Evolutionary conservation across 2,888 invertebrate genomes (phyloP).

Genomic region (Antheraea assamensis): DNA sequence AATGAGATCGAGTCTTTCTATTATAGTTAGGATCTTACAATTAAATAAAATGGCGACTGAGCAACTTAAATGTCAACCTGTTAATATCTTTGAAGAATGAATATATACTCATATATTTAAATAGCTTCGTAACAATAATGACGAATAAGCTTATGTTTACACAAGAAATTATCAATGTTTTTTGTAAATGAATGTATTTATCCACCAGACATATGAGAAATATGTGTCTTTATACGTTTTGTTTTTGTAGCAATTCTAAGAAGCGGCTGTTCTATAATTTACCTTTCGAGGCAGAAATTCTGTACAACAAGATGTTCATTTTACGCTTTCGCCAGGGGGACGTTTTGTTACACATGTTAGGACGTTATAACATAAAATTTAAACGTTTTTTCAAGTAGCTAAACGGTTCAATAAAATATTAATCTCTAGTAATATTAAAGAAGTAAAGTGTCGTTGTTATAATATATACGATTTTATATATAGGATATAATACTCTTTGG

Average conservation of each 20-base stretch:
- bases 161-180: conserved; percentile 31
- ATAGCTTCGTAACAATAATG: background rate
- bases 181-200: conserved; percentile 40
- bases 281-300: conserved; percentile 51
- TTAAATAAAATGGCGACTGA: no score
- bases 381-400: background rate
- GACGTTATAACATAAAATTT: conserved; percentile 45
- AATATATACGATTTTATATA: no score
- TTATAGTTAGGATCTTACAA: no score
- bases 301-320: conserved; percentile 54
- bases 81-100: no score
- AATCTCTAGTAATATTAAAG: no score
- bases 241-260: conserved; percentile 54
- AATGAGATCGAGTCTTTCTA: no score
- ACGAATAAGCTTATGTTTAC: conserved; percentile 18
- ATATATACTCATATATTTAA: no score
- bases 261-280: conserved; percentile 46
- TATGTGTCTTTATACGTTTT: conserved; percentile 48
- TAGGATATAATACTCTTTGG: no score
- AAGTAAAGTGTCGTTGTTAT: no score
- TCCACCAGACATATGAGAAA: conserved; percentile 37
- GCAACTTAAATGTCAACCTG: no score
- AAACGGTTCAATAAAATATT: no score
- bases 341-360: conserved; percentile 47
- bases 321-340: conserved; percentile 42